A percentile compares a stretch with the other conserved stretches of the same genome.
Evolutionary conservation across 1,140 invertebrate genomes (phyloP).

Genomic region (Dinoponera quadriceps): DNA sequence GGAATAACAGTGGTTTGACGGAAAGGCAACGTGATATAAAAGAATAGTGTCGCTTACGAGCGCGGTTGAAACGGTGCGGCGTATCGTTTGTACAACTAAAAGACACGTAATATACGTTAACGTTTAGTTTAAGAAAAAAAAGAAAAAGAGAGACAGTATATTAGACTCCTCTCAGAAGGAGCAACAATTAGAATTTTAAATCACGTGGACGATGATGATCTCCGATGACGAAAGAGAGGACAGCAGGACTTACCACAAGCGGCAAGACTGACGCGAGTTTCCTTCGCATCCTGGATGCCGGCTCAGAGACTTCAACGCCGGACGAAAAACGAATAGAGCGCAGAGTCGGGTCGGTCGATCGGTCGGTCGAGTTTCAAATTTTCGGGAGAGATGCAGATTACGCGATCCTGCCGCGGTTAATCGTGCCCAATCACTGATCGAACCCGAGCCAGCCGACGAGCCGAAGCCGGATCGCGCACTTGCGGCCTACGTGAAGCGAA

Average conservation of each 20-base stretch:
- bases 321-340: background rate
- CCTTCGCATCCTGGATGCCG: constrained; percentile 5
- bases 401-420: constrained; percentile 63
- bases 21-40: background rate
- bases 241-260: constrained; percentile 47
- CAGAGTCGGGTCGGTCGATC: background rate
- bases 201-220: background rate
- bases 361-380: background rate
- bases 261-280: constrained; percentile 22
- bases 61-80: background rate
- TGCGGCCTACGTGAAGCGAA: constrained; percentile 67
- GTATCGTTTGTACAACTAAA: background rate
- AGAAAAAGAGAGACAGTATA: background rate
- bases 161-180: background rate
- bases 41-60: background rate
- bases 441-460: constrained; percentile 40
- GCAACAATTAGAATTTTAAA: background rate
- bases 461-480: constrained; percentile 58
- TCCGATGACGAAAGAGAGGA: background rate
- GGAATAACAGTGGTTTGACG: no score
- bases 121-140: background rate
- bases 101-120: background rate
- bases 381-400: constrained; percentile 4
- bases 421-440: constrained; percentile 67
- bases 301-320: background rate